A percentile compares a stretch with the other conserved stretches of the same genome.
phyloP scores from a whole-genome alignment of 2,888 invertebrate species.

The Graphium colonna region DNA sequence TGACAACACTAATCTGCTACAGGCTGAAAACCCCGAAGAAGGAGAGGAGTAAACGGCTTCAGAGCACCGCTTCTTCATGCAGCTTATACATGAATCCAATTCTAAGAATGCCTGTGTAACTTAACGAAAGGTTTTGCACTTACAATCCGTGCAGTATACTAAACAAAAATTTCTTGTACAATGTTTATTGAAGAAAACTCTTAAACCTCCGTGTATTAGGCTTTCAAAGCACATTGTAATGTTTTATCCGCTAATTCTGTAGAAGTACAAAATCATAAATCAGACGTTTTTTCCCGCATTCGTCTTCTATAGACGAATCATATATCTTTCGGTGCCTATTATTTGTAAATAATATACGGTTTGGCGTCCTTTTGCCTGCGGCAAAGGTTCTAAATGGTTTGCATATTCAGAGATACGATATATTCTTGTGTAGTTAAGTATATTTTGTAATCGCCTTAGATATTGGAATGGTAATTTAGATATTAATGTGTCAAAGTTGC shows the following conservation, averaged over 20 bases:
- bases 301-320: conserved; percentile 43
- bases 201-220: conserved; percentile 55
- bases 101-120: conserved; percentile 47
- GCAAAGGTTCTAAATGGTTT: conserved; percentile 36
- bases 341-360: conserved; percentile 56
- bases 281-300: conserved; percentile 30
- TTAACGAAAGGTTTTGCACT: background rate
- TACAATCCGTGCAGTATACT: background rate
- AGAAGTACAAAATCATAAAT: conserved; percentile 33
- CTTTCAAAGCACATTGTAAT: conserved; percentile 56
- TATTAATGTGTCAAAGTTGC: conserved; percentile 51
- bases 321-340: conserved; percentile 66
- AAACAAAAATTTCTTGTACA: too few relatives aligned
- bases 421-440: conserved; percentile 48
- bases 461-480: conserved; percentile 50
- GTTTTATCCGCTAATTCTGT: conserved; percentile 51
- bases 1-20: conserved; percentile 72
- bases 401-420: conserved; percentile 71
- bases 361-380: conserved; percentile 31
- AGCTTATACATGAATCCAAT: conserved; percentile 47
- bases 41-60: conserved; percentile 54
- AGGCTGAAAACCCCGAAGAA: conserved; percentile 71
- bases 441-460: conserved; percentile 63
- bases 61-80: conserved; percentile 21
- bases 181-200: too few relatives aligned